These are phyloP conservation scores for Fragum fragum DNA, from an alignment of 2,888 invertebrate genomes.

Conservation along the genomic window DNA sequence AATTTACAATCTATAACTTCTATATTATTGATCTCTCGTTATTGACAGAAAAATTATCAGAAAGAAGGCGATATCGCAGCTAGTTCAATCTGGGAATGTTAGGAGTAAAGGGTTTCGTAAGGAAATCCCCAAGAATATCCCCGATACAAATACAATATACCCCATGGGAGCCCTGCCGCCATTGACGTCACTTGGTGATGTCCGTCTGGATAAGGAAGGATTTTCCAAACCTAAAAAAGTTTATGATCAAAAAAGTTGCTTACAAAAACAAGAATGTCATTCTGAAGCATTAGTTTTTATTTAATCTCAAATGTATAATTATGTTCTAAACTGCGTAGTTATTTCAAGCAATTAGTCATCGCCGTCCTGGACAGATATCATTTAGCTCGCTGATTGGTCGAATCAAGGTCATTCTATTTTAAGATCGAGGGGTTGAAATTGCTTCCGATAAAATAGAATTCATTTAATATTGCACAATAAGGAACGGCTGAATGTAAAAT, in stretches of 20 bases:
- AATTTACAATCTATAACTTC: too few species aligned
- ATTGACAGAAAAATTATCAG: too few species aligned
- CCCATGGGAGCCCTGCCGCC: background rate
- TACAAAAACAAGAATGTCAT: too few species aligned
- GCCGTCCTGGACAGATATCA: constrained; percentile 9
- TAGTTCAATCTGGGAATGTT: background rate
- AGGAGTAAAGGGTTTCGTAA: too few species aligned
- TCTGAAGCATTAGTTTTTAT: too few species aligned
- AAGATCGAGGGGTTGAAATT: background rate
- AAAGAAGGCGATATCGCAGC: too few species aligned
- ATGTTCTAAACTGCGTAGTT: background rate
- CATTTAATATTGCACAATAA: too few species aligned
- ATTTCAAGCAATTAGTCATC: constrained; percentile 29
- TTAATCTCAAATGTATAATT: too few species aligned
- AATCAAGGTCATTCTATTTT: constrained; percentile 10
- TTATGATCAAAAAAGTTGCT: too few species aligned
- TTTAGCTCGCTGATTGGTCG: constrained; percentile 31
- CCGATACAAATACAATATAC: background rate
- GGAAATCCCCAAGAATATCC: constrained; percentile 10
- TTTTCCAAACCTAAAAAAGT: background rate
- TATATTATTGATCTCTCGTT: too few species aligned
- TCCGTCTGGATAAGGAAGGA: constrained; percentile 16
- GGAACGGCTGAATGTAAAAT: too few species aligned
- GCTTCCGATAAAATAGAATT: too few species aligned
- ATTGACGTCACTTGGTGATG: constrained; percentile 25